Base-by-base conservation (phyloP, 1,140 invertebrate species). In the Caenorhabditis brenneri region DNA sequence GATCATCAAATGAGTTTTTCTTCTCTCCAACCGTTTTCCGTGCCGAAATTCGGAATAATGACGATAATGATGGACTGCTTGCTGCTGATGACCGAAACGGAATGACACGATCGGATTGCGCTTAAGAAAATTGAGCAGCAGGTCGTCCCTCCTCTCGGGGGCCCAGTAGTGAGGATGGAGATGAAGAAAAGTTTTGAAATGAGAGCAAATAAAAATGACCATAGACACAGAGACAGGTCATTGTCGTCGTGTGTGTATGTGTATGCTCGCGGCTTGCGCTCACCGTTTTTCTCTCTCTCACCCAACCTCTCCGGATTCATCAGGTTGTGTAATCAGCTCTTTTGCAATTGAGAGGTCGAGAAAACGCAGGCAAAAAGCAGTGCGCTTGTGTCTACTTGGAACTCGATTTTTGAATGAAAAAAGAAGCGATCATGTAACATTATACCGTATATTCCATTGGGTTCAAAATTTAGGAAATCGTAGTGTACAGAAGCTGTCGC, bases 181-280 rank as follows among this genome's bases (percentile, higher is more conserved):
- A 74, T 74, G 65, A 74, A 74, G 65, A 74, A 74, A 74, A 74
- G 65, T 74, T 74, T 74, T 74, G 65, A 74, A 74, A 74, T 74
- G 65, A 74, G 65, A 74, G 65, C 33, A 74, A 74, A 42, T 24
- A 74, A 42, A 42, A 74, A n/a, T 74, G 65, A 74, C 65, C 65
- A 74, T 42, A 74, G 65, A 74, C 65, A 74, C 65, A 74, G 60
- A 27, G 65, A 74, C 65, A 74, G 65, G 65, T 74, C 65, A 74
- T 74, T 74, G 65, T 74, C 36, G 65, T 65, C 55, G 55, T 58
- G 55, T 58, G 55, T 65, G 31, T 65, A 19, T 65, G 31, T 65
- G 58, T 65, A 65, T 65, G 58, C 58, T 33, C 58, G 29, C 15
- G 29, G 7, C 2, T 12, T 19, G 65, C 65, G 36, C 65, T 74